phyloP scores from a whole-genome alignment of 2,797 vertebrate species.

The Heliangelus exortis region DNA sequence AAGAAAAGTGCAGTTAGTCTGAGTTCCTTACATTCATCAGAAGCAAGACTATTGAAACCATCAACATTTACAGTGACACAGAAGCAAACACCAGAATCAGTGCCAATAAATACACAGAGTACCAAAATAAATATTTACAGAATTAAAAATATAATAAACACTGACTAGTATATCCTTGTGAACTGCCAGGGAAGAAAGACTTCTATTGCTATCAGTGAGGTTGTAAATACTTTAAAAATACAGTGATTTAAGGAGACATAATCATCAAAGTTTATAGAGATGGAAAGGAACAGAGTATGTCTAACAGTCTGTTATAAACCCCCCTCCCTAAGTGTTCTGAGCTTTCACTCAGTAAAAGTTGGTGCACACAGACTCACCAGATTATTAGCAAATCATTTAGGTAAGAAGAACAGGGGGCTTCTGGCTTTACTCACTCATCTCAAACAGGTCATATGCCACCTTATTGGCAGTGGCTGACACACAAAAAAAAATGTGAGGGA shows the following conservation, averaged over 20 bases:
- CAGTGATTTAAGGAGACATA: constrained; percentile 43
- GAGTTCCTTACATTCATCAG: constrained; percentile 77
- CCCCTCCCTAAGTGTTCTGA: constrained; percentile 50
- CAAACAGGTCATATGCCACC: neutral
- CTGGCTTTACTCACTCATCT: constrained; percentile 23
- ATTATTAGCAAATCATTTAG: constrained; percentile 35
- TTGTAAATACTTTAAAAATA: constrained; percentile 35
- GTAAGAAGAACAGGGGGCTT: neutral
- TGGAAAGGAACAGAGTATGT: constrained; percentile 27
- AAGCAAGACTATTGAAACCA: constrained; percentile 76
- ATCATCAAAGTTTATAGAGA: constrained; percentile 3
- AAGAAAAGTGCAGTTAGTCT: constrained; percentile 76
- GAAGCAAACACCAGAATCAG: constrained; percentile 73
- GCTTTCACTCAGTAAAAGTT: constrained; percentile 43
- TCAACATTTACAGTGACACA: constrained; percentile 73
- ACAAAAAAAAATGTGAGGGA: neutral
- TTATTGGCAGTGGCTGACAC: neutral
- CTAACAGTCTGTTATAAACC: constrained; percentile 72
- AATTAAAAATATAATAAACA: constrained; percentile 81
- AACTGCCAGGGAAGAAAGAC: constrained; percentile 63
- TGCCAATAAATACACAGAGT: constrained; percentile 78
- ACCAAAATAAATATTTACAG: constrained; percentile 82
- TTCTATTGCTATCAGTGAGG: constrained; percentile 74
- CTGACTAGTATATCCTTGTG: constrained; percentile 73
- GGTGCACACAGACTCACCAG: neutral